These are phyloP conservation scores for Nannospalax galili DNA, from an alignment of 2,113 vertebrate species.

Conservation along the genomic window DNA sequence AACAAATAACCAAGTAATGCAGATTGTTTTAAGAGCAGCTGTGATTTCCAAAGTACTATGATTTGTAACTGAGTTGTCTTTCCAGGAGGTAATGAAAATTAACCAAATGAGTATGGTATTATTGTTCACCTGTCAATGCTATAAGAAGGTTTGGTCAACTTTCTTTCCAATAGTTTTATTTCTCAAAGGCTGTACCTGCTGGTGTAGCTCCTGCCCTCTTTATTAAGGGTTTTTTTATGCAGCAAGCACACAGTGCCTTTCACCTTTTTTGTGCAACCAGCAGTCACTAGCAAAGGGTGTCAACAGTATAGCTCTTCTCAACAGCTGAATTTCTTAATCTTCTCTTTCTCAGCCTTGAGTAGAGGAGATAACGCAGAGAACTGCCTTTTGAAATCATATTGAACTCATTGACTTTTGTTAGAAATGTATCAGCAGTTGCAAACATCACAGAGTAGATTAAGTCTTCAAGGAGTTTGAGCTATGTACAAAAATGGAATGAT, in stretches of 20 bases:
- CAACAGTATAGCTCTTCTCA: background rate
- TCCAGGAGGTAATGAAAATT: background rate
- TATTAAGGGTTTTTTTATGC: background rate
- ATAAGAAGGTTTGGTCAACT: background rate
- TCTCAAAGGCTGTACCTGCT: background rate
- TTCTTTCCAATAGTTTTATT: background rate
- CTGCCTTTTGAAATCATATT: constrained; percentile 75
- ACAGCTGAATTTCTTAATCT: constrained; percentile 70
- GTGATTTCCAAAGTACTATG: background rate
- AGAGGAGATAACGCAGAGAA: constrained; percentile 71
- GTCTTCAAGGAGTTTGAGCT: constrained; percentile 68
- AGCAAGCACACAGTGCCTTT: background rate
- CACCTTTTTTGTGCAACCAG: background rate
- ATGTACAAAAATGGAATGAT: background rate
- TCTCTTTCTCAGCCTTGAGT: constrained; percentile 68
- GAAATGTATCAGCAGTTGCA: constrained; percentile 63
- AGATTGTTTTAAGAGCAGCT: constrained; percentile 30
- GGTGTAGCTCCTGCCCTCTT: background rate
- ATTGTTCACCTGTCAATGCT: background rate
- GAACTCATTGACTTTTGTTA: constrained; percentile 72
- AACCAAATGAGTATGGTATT: background rate
- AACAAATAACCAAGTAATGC: background rate
- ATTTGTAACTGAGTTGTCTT: background rate
- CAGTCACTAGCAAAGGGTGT: constrained; percentile 35
- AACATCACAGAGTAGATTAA: constrained; percentile 60